Evolutionary conservation across 2,888 invertebrate genomes (phyloP).

Genomic region (Vannuccia rotundouncinata): DNA sequence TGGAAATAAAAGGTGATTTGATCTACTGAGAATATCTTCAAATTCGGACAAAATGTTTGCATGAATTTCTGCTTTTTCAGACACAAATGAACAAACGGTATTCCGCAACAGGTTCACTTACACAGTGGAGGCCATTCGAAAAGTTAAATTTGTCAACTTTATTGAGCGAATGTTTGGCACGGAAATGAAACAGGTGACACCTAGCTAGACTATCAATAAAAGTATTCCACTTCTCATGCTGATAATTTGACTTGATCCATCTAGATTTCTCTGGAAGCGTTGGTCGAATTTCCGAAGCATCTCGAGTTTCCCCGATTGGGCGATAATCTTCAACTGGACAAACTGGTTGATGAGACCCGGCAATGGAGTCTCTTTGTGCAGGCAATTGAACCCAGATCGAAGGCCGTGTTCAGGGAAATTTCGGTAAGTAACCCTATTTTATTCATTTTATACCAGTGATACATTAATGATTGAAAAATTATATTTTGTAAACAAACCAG

Average conservation of each 20-base stretch:
- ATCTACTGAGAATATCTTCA: too few relatives aligned
- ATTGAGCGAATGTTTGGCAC: background rate
- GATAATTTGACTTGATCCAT: background rate
- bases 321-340: background rate
- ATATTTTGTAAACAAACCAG: too few relatives aligned
- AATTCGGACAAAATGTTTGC: too few relatives aligned
- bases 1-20: conserved; percentile 4
- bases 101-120: background rate
- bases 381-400: background rate
- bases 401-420: background rate
- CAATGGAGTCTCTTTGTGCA: background rate
- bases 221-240: too few relatives aligned
- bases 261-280: background rate
- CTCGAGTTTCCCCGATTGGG: background rate
- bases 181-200: conserved; percentile 3
- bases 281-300: background rate
- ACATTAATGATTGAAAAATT: too few relatives aligned
- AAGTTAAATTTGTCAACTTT: background rate
- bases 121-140: background rate
- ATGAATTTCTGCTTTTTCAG: background rate
- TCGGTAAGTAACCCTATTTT: background rate
- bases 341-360: background rate
- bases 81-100: background rate
- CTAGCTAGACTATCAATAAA: background rate
- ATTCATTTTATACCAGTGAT: background rate